Conservation (phyloP, 2,113 vertebrate genomes). For the Mesitornis unicolor region DNA sequence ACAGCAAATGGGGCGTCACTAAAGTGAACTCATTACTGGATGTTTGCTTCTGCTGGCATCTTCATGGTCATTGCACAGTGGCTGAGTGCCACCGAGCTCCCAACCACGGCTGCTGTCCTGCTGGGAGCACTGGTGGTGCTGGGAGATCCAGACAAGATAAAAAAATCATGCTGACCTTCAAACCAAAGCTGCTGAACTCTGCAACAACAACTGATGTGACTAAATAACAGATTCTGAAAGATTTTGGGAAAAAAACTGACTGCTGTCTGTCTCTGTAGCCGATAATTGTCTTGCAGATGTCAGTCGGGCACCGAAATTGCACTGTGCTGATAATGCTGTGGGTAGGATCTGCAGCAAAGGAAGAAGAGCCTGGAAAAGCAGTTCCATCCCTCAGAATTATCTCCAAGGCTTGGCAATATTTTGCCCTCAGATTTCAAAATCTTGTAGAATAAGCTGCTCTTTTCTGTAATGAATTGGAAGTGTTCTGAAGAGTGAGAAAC, state of each 20-base stretch:
- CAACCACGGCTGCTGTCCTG: not conserved
- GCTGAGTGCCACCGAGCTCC: not conserved
- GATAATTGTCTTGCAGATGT: not conserved
- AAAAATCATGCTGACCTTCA: not conserved
- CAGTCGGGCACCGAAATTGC: not conserved
- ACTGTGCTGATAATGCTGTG: not conserved
- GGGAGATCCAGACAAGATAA: no score
- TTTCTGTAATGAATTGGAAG: not conserved
- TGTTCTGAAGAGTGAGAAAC: not conserved
- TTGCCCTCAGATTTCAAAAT: not conserved
- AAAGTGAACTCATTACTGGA: accelerated
- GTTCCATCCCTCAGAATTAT: not conserved
- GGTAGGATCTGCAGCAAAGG: not conserved
- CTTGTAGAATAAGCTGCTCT: not conserved
- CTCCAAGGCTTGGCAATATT: not conserved
- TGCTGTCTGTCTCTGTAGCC: not conserved
- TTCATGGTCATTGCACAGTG: accelerated
- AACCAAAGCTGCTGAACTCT: not conserved
- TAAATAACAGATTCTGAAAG: not conserved
- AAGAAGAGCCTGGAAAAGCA: not conserved
- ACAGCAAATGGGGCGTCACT: accelerated
- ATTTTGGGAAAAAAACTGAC: not conserved
- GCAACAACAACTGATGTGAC: not conserved
- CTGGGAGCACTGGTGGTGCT: no score
- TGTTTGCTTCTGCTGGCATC: not conserved